phyloP scores from a whole-genome alignment of 1,140 invertebrate genomes.

The Cecropterus lyciades region DNA sequence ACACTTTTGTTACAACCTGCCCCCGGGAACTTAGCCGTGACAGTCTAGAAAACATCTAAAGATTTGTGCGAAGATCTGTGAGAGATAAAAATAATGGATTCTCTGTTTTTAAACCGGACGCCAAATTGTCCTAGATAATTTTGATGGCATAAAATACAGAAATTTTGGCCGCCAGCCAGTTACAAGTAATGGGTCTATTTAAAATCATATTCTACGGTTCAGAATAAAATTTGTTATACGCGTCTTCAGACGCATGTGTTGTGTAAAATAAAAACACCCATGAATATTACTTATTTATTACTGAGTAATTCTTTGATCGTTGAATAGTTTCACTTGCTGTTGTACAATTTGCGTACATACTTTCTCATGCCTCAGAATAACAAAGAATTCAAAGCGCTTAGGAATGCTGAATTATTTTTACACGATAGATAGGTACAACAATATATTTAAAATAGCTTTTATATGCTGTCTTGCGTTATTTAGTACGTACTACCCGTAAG shows the following conservation, averaged over 20 bases:
- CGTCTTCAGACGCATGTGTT: conserved; percentile 23
- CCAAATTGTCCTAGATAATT: conserved; percentile 80
- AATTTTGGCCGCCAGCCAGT: conserved; percentile 69
- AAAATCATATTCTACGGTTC: conserved; percentile 52
- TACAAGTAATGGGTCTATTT: conserved; percentile 63
- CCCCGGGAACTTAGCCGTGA: conserved; percentile 1
- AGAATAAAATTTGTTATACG: conserved; percentile 48
- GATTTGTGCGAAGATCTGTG: conserved; percentile 34
- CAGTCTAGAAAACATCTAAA: conserved; percentile 51
- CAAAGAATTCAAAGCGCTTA: conserved; percentile 18
- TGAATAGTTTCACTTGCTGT: conserved; percentile 44
- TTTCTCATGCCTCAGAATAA: conserved; percentile 17
- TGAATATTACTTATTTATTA: conserved; percentile 62
- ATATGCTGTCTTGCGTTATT: not conserved
- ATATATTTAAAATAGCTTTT: conserved; percentile 1
- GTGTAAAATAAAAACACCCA: conserved; percentile 49
- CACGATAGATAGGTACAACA: not conserved
- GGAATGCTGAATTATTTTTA: conserved; percentile 22
- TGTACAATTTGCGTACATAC: conserved; percentile 29
- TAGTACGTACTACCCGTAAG: not conserved
- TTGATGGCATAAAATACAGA: conserved; percentile 75
- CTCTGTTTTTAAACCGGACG: conserved; percentile 71
- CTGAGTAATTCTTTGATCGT: conserved; percentile 67
- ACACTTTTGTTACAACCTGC: conserved; percentile 28
- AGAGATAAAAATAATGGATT: conserved; percentile 74